Evolutionary conservation across 2,888 invertebrate genomes (phyloP), one percentile per base, ranked within the genome.

Genomic region (Parascotia fuliginaria): DNA sequence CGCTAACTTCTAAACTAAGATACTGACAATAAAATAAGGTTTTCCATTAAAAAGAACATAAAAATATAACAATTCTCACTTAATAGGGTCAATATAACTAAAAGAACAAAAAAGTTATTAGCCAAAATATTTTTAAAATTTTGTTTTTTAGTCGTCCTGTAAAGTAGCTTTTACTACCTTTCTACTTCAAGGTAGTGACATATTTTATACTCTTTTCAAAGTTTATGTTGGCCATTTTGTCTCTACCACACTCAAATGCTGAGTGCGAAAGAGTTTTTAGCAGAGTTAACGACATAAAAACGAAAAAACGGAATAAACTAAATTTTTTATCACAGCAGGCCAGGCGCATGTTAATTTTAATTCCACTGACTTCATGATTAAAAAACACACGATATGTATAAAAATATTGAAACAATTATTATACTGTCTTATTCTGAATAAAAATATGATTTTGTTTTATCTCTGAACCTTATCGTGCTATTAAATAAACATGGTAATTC

Each of bases 391-490:
- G 31, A 24, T 45, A 40, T 46, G 39, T 34, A 46, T 19, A 46
- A 42, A 49, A 48, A 48, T 6, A 42, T 42, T 49, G 42, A 42
- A 49, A 49, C 42, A 33, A 42, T 49, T 37, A 38, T 49, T n/a
- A n/a, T n/a, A 42, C 36, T 42, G 12, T 41, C 41, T 31, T 31
- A 41, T 31, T 41, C 11, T 41, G 31, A 41, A n/a, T 41, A 41
- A 41, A 41, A 31, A 41, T 41, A 41, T 41, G 40, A 15, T 41
- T 41, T 45, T 45, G 14, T 45, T 39, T 38, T 13, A 28, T 24
- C 27, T 42, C 42, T 42, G 12, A 42, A 11, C 37, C 11, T 19
- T 15, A 34, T 29, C 16, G 6, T 42, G 19, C 32, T 42, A 48
- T 16, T 37, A 49, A 49, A 42, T 42, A 33, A 33, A 24, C 42